These are phyloP conservation scores for Villa cingulata DNA, from an alignment of 2,888 invertebrate species.

Conservation along the genomic window DNA sequence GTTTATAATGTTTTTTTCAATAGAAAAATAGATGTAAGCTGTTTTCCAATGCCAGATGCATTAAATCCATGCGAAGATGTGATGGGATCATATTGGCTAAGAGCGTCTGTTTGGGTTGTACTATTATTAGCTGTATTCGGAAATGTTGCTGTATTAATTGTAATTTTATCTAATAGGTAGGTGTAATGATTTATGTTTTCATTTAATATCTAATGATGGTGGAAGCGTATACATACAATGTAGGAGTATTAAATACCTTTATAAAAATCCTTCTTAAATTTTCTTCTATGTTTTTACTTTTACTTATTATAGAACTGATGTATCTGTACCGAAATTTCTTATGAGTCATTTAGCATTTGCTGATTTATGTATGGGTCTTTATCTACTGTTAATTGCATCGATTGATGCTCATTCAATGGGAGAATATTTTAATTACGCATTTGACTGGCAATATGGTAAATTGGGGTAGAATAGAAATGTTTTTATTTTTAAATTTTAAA, in stretches of 20 bases:
- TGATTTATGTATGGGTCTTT: slow-evolving; percentile 74
- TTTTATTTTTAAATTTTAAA: too few species aligned
- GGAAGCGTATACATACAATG: too few species aligned
- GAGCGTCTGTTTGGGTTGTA: slow-evolving; percentile 77
- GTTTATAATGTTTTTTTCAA: background rate
- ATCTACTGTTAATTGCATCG: slow-evolving; percentile 64
- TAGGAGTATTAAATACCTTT: too few species aligned
- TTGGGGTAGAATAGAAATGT: background rate
- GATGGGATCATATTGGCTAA: slow-evolving; percentile 66
- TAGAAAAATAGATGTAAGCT: slow-evolving; percentile 43
- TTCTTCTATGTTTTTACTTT: background rate
- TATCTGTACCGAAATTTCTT: slow-evolving; percentile 53
- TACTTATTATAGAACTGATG: slow-evolving; percentile 31
- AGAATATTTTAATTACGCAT: slow-evolving; percentile 80
- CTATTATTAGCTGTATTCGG: slow-evolving; percentile 68
- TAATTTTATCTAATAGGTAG: slow-evolving; percentile 49
- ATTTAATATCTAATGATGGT: too few species aligned
- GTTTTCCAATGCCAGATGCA: slow-evolving; percentile 63
- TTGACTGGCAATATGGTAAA: slow-evolving; percentile 71
- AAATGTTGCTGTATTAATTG: slow-evolving; percentile 67
- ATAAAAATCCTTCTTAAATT: background rate
- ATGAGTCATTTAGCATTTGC: slow-evolving; percentile 78
- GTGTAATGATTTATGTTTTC: slow-evolving; percentile 9
- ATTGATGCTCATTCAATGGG: slow-evolving; percentile 75
- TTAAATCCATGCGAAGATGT: slow-evolving; percentile 83